Conservation (phyloP, 2,797 vertebrate genomes). For the Hirundo rustica region DNA sequence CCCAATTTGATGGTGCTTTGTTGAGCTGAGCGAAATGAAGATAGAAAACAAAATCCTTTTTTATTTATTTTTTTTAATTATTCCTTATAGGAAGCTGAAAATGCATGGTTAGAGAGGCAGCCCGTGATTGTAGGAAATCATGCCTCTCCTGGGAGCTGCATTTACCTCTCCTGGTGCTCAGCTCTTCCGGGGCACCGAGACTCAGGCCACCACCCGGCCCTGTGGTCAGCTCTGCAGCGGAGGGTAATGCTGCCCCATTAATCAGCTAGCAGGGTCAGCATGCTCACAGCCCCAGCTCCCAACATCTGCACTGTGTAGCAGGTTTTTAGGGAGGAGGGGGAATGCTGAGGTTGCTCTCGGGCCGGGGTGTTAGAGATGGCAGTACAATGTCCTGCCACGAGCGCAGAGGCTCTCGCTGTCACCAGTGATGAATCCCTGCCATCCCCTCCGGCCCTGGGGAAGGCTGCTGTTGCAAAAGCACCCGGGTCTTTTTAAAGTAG, state of each 20-base stretch:
- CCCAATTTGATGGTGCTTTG: not conserved
- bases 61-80: not conserved
- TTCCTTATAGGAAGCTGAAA: not conserved
- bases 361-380: slow-evolving; percentile 27
- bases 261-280: not conserved
- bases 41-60: not conserved
- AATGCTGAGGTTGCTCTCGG: not conserved
- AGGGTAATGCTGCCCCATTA: not conserved
- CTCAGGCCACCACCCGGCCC: not conserved
- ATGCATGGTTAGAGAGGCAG: not conserved
- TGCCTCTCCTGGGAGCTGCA: not conserved
- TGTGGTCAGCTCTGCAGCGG: not conserved
- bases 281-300: not conserved
- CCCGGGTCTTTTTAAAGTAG: slow-evolving; percentile 23
- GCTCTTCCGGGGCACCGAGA: not conserved
- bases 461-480: slow-evolving; percentile 45
- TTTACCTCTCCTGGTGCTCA: not conserved
- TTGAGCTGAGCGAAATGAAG: not conserved
- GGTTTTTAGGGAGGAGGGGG: not conserved
- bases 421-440: slow-evolving; percentile 3
- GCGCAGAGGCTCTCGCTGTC: not conserved
- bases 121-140: not conserved
- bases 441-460: slow-evolving; percentile 6
- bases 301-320: not conserved
- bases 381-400: not conserved